Base-by-base conservation (phyloP, 2,113 vertebrate genomes). In the Scomber japonicus region DNA sequence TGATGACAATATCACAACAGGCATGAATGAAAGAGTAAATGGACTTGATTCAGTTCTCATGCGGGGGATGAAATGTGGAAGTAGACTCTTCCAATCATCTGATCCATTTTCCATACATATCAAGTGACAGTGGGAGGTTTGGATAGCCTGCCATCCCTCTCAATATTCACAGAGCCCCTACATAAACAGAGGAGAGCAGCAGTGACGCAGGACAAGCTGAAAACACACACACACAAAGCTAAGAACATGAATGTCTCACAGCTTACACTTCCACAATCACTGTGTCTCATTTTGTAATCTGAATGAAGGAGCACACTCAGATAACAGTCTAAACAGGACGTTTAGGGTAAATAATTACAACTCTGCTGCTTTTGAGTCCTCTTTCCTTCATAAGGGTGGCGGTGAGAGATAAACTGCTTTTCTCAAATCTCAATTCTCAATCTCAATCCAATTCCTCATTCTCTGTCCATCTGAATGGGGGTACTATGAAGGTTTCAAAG, bases 101-200 rank as follows among this genome's bases (percentile, higher is more conserved):
- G 71, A 92, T 84, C 59, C 55, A 67, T 81, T 92, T 88, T 85
- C 85, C 51, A 19, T 51, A 74, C 80, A 88, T 86, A 90, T 90
- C 76, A 71, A 69, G 62, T 91, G 81, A 91, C 83, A 53, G 82
- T 62, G 45, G 65, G 72, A 74, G 81, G 73, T 62, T 81, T 71
- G 75, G 67, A 74, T 75, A 73, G 85, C 81, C 75, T 75, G 76
- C 71, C 82, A 63, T 80, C 59, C 54, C 24, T 61, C 78, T 53
- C 48, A 46, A 56, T 69, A 68, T 84, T 69, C 75, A 79, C 71
- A 71, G 63, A 81, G 83, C 14, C 79, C 40, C 81, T 84, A 81
- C 72, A 80, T 84, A 89, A 92, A 89, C 89, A 91, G 44, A 82
- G 27, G 53, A 86, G 81, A 85, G 62, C 63, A 75, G 80, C 11